Evolutionary conservation across 1,140 invertebrate species (phyloP).

Genomic region (Drosophila lini): DNA sequence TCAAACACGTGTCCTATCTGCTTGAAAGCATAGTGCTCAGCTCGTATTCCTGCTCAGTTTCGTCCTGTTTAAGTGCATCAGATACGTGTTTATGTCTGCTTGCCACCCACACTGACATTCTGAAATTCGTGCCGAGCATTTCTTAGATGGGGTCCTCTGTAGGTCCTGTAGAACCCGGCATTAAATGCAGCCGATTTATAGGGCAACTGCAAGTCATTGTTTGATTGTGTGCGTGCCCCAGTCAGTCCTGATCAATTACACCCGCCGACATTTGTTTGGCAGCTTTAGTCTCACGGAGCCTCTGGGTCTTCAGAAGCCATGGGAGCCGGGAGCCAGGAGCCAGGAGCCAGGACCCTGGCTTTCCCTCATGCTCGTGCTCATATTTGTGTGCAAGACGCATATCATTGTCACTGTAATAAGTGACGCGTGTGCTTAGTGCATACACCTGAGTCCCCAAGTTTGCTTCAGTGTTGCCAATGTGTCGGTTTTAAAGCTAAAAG

Average conservation of each 20-base stretch:
- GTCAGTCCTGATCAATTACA: constrained; percentile 77
- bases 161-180: not conserved
- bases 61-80: constrained; percentile 32
- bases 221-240: constrained; percentile 69
- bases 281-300: constrained; percentile 15
- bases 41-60: constrained; percentile 20
- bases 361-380: constrained; percentile 21
- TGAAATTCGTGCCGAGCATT: constrained; percentile 60
- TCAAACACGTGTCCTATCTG: constrained; percentile 6
- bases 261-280: constrained; percentile 63
- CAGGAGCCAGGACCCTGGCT: constrained; percentile 5
- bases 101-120: constrained; percentile 30
- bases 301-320: not conserved
- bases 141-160: constrained; percentile 23
- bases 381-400: constrained; percentile 58
- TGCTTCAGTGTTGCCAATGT: not conserved
- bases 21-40: constrained; percentile 2
- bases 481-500: not conserved
- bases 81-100: constrained; percentile 20
- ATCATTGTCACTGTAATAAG: constrained; percentile 82
- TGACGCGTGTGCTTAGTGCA: constrained; percentile 72
- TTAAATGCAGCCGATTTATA: constrained; percentile 65
- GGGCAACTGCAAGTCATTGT: constrained; percentile 70
- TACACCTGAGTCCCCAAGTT: constrained; percentile 36
- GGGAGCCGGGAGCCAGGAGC: not conserved